Percentiles rank a stretch among this genome's conserved stretches.
These are phyloP conservation scores for Nibea coibor DNA, from an alignment of 2,113 vertebrate genomes.

Conservation along the genomic window DNA sequence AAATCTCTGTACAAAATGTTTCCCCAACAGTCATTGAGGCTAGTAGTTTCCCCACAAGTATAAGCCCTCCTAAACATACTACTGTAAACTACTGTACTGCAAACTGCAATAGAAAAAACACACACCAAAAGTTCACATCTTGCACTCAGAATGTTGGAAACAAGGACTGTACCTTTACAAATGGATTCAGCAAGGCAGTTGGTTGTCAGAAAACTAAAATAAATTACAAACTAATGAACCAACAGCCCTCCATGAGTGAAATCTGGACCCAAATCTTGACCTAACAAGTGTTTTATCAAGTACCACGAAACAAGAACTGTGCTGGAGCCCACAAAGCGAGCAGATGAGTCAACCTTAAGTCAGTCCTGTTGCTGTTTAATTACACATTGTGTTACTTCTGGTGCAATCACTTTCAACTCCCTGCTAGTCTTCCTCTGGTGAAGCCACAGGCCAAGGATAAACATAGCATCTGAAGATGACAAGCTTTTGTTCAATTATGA, in stretches of 20 bases:
- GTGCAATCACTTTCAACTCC: neutral
- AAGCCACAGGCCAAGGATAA: neutral
- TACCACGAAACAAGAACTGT: neutral
- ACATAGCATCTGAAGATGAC: conserved; percentile 2
- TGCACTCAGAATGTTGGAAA: neutral
- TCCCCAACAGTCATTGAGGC: no score
- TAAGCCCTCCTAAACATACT: neutral
- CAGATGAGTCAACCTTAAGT: conserved; percentile 6
- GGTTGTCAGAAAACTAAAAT: neutral
- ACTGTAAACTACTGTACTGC: neutral
- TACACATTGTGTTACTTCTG: conserved; percentile 41
- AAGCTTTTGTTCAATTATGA: conserved; percentile 26
- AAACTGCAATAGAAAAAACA: neutral
- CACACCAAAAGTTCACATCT: neutral
- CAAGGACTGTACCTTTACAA: neutral
- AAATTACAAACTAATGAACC: neutral
- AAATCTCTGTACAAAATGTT: no score
- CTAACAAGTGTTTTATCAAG: neutral
- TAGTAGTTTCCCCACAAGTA: neutral
- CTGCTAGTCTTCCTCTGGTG: conserved; percentile 13
- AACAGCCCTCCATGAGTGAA: neutral
- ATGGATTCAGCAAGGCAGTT: neutral
- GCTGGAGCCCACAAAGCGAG: neutral
- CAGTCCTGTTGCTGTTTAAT: conserved; percentile 21
- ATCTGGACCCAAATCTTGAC: neutral